Conservation (phyloP, 1,140 invertebrate genomes). For the Eubasilissa regina region DNA sequence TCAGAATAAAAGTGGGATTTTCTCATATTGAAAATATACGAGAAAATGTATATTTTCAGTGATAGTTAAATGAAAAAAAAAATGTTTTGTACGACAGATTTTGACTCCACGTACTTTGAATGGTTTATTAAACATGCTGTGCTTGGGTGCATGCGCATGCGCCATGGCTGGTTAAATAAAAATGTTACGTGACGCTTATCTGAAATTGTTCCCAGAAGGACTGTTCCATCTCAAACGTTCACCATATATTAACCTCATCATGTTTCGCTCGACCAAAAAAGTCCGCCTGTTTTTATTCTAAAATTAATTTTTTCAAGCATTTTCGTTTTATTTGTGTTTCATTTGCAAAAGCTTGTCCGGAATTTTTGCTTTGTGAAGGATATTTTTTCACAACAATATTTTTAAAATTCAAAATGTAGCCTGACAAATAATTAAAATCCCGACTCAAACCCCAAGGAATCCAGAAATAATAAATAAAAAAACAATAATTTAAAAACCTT, state of each 20-base stretch:
- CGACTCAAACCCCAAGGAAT: too few species aligned
- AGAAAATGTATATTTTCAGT: too few species aligned
- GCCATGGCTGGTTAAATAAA: constrained; percentile 20
- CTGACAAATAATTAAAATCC: too few species aligned
- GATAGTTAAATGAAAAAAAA: too few species aligned
- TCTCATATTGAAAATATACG: too few species aligned
- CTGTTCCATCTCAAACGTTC: neutral
- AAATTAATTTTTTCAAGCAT: neutral
- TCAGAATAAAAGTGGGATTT: too few species aligned
- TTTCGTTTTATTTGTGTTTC: neutral
- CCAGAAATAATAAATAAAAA: too few species aligned
- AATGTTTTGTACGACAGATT: too few species aligned
- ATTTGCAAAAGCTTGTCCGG: neutral
- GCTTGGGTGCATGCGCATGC: constrained; percentile 4
- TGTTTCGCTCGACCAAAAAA: neutral
- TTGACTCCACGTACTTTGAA: neutral
- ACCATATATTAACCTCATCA: constrained; percentile 27
- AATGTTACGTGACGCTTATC: constrained; percentile 17
- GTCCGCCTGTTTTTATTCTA: neutral
- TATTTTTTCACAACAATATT: too few species aligned
- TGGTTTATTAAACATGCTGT: constrained; percentile 15
- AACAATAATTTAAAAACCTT: too few species aligned
- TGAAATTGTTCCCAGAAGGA: constrained; percentile 7
- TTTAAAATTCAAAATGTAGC: too few species aligned
- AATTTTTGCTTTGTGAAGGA: neutral